Base-by-base conservation (phyloP, 2,797 vertebrate species). In the Cossypha dichroa region DNA sequence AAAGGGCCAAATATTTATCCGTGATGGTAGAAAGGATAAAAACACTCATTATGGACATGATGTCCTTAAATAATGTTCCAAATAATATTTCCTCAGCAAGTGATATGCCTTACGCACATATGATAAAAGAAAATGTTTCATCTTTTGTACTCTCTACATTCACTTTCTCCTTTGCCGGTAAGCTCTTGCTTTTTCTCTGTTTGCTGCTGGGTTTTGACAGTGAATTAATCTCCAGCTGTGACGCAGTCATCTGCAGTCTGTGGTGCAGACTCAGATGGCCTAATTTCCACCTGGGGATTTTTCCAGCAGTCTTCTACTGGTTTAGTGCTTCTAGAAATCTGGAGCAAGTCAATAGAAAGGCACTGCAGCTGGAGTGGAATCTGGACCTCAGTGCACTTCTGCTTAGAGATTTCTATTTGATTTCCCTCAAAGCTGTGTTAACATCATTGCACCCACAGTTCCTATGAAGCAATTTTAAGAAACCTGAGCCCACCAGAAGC, bases 61-160 rank as follows among this genome's bases (percentile, higher is more conserved):
- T 23, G 28, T 2, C 17, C 9, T 1, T 0, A 75, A 92, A 76
- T 43, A 41, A 28, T 0, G 0, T n/a, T 23, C 9, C 11, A 3
- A 68, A 3, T 43, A 13, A 38, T 13, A 3, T 26, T 69, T 79
- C 14, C 18, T 63, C 11, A 74, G 28, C 5, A 11, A 49, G 6
- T 31, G 11, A 45, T 90, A 59, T 19, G 29, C 5, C 14, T 90
- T 70, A 41, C 10, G 26, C 9, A 15, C 3, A 14, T 7, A 34
- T 0, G 9, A 72, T 11, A 38, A 64, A 82, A 66, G 19, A 78
- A 96, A 77, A 38, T 34, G 29, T 38, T 85, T 72, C 4, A 40
- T 75, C 26, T 80, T 62, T 60, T 45, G 7, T 26, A 54, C 3
- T 36, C 5, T 81, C 62, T 55, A 9, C 25, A 38, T 64, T 70